Evolutionary conservation across 1,140 invertebrate genomes (phyloP).

Genomic region (Mylabris phalerata): DNA sequence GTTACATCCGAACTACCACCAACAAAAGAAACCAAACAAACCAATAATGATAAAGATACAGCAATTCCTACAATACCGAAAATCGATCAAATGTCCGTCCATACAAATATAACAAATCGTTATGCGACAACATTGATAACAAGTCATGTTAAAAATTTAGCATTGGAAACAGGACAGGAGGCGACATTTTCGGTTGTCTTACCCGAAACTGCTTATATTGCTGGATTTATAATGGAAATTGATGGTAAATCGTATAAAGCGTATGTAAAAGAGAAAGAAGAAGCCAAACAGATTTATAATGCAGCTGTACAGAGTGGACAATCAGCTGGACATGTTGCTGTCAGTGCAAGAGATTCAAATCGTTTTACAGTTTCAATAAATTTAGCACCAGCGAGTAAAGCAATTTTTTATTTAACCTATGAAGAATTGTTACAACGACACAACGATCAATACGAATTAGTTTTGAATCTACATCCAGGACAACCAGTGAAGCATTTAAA

Average conservation of each 20-base stretch:
- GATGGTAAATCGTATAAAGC: slow-evolving; percentile 49
- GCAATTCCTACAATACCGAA: slow-evolving; percentile 20
- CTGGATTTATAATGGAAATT: slow-evolving; percentile 55
- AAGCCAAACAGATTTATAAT: slow-evolving; percentile 57
- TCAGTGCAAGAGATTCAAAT: slow-evolving; percentile 56
- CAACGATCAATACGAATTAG: slow-evolving; percentile 53
- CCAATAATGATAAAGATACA: not conserved
- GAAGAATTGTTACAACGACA: slow-evolving; percentile 54
- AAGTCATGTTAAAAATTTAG: slow-evolving; percentile 51
- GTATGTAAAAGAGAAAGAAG: slow-evolving; percentile 54
- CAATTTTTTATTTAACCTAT: slow-evolving; percentile 57
- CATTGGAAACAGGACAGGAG: slow-evolving; percentile 48
- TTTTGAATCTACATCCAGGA: slow-evolving; percentile 53
- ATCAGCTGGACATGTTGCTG: slow-evolving; percentile 53
- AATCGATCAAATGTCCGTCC: slow-evolving; percentile 48
- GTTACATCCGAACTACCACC: not conserved
- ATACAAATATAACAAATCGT: slow-evolving; percentile 50
- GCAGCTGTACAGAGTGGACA: slow-evolving; percentile 52
- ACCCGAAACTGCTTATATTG: slow-evolving; percentile 59
- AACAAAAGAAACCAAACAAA: not conserved
- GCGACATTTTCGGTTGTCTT: slow-evolving; percentile 53
- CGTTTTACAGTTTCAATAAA: slow-evolving; percentile 57
- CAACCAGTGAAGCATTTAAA: slow-evolving; percentile 50
- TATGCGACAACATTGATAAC: slow-evolving; percentile 55
- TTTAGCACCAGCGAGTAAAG: slow-evolving; percentile 50